Conservation (phyloP, 2,888 invertebrate species). For the Drosophila meridionalis region DNA sequence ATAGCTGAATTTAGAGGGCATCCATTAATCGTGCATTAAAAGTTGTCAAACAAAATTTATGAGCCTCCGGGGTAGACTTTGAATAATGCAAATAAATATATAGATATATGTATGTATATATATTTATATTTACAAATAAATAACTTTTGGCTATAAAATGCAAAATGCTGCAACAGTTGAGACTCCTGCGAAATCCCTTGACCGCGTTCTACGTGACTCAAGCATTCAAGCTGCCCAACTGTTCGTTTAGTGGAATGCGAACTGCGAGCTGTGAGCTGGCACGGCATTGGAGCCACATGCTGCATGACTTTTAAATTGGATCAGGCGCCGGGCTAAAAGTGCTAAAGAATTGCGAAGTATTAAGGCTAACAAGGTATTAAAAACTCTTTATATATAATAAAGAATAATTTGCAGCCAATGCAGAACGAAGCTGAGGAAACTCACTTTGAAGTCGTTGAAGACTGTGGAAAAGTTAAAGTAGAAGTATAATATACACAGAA, state of each 20-base stretch:
- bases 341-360: neutral
- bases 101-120: neutral
- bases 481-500: too few species aligned
- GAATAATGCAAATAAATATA: neutral
- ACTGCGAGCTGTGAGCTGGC: neutral
- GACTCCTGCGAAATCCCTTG: neutral
- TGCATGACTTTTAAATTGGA: slow-evolving; percentile 41
- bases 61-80: slow-evolving; percentile 8
- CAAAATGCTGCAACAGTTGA: slow-evolving; percentile 25
- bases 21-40: neutral
- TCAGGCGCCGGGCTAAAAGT: slow-evolving; percentile 20
- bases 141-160: slow-evolving; percentile 9
- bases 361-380: slow-evolving; percentile 2
- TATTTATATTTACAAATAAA: slow-evolving; percentile 30
- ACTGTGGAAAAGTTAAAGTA: too few species aligned
- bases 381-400: neutral
- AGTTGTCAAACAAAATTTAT: slow-evolving; percentile 60
- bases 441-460: neutral
- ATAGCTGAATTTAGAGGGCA: neutral
- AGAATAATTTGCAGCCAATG: neutral
- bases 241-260: slow-evolving; percentile 59
- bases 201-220: slow-evolving; percentile 32
- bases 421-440: neutral
- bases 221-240: neutral
- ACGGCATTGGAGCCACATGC: slow-evolving; percentile 28